phyloP scores from a whole-genome alignment of 35 echinoderm and acorn worm genomes.

The Diadema setosum region DNA sequence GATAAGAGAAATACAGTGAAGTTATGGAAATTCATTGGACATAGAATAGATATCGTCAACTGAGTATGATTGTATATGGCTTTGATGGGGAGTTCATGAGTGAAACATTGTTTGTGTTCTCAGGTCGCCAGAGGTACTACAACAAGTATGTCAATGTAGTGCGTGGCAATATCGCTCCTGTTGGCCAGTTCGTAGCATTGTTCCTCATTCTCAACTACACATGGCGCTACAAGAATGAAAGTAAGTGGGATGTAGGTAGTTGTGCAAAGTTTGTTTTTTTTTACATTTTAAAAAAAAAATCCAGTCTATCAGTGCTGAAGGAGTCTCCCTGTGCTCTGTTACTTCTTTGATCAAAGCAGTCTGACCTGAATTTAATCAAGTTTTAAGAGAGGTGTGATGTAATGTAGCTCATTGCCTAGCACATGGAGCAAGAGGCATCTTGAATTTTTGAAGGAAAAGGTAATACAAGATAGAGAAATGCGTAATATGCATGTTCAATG shows the following conservation, averaged over 20 bases:
- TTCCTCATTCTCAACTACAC: constrained; percentile 40
- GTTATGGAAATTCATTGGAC: too few relatives aligned
- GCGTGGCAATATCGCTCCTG: constrained; percentile 25
- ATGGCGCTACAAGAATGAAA: constrained; percentile 60
- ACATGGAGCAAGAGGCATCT: too few relatives aligned
- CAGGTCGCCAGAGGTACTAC: constrained; percentile 53
- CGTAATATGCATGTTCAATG: too few relatives aligned
- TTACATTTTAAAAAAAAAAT: neutral
- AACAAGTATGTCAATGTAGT: constrained; percentile 61
- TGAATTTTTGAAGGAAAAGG: too few relatives aligned
- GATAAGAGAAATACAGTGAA: too few relatives aligned
- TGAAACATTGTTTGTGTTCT: neutral
- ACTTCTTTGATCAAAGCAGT: neutral
- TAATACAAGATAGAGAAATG: too few relatives aligned
- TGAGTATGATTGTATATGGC: too few relatives aligned
- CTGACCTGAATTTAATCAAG: neutral
- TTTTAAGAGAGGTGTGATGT: neutral
- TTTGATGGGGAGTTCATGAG: too few relatives aligned
- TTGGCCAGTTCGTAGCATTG: constrained; percentile 38
- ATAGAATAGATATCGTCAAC: too few relatives aligned
- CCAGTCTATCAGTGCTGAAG: neutral
- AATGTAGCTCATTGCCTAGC: too few relatives aligned
- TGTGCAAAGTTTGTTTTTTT: neutral
- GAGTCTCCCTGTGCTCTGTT: neutral
- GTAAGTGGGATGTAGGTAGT: constrained; percentile 21